Percentiles rank a stretch among this genome's conserved stretches.
Conservation (phyloP, 2,888 invertebrate genomes). For the Oligia strigilis region DNA sequence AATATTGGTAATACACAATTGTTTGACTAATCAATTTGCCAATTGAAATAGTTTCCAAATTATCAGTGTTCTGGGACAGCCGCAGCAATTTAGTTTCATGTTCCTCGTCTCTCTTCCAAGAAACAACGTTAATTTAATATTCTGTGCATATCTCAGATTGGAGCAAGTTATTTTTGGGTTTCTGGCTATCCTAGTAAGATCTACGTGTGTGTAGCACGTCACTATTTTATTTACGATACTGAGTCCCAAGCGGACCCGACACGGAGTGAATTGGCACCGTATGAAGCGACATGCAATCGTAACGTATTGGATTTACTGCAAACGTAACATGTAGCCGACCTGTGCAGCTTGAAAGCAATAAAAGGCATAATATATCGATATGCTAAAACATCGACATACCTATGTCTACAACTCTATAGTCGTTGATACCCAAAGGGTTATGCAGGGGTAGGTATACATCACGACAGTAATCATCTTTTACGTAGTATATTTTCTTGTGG, state of each 20-base stretch:
- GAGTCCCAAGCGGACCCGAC: conserved; percentile 49
- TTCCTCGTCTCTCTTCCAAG: conserved; percentile 17
- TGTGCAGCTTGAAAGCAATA: conserved; percentile 51
- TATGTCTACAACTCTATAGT: neutral
- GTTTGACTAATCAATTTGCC: conserved; percentile 52
- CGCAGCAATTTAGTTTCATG: conserved; percentile 42
- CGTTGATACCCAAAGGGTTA: conserved; percentile 5
- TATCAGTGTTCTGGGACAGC: conserved; percentile 25
- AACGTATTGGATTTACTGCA: conserved; percentile 63
- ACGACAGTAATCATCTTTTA: conserved; percentile 8
- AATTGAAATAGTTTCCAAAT: conserved; percentile 47
- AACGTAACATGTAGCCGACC: conserved; percentile 43
- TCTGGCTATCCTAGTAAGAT: conserved; percentile 30
- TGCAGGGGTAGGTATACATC: neutral
- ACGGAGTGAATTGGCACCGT: conserved; percentile 62
- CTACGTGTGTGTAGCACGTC: conserved; percentile 39
- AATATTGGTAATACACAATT: conserved; percentile 60
- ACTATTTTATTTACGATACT: conserved; percentile 62
- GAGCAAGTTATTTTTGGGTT: conserved; percentile 20
- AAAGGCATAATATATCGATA: conserved; percentile 57
- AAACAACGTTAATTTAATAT: conserved; percentile 36
- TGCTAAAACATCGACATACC: conserved; percentile 11
- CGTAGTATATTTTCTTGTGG: neutral
- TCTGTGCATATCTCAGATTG: conserved; percentile 30
- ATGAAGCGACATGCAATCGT: conserved; percentile 61